Evolutionary conservation across 2,797 vertebrate genomes (phyloP).

Genomic region (Takifugu rubripes): DNA sequence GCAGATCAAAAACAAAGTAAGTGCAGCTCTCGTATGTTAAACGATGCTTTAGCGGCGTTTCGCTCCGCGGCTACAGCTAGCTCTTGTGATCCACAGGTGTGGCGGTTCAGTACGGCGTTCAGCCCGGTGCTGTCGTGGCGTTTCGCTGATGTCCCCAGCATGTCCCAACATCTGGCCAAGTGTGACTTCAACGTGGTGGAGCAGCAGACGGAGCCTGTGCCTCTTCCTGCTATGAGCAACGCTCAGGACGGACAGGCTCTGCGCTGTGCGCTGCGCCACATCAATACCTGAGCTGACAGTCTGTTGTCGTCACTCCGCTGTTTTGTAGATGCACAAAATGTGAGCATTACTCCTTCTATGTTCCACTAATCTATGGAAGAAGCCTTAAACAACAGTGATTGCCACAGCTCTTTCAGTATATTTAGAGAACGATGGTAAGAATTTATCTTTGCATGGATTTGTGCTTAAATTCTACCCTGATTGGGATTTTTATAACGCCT

Average conservation of each 20-base stretch:
- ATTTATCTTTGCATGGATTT: slow-evolving; percentile 61
- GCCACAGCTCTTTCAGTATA: slow-evolving; percentile 32
- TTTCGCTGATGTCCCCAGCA: slow-evolving; percentile 91
- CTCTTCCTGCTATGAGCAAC: slow-evolving; percentile 94
- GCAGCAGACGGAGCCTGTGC: slow-evolving; percentile 87
- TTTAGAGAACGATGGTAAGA: slow-evolving; percentile 17
- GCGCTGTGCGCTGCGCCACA: slow-evolving; percentile 80
- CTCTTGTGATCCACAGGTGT: slow-evolving; percentile 76
- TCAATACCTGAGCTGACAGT: slow-evolving; percentile 53
- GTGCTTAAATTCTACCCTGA: slow-evolving; percentile 57
- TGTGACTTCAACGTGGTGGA: slow-evolving; percentile 90
- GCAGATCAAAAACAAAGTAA: slow-evolving; percentile 92
- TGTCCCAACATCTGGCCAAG: slow-evolving; percentile 94
- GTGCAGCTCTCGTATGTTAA: slow-evolving; percentile 16
- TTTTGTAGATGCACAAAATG: slow-evolving; percentile 60
- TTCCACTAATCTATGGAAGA: slow-evolving; percentile 47
- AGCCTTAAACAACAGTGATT: slow-evolving; percentile 84
- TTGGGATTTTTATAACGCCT: slow-evolving; percentile 27
- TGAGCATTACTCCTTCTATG: slow-evolving; percentile 65
- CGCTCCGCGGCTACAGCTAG: background rate
- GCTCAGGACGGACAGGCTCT: slow-evolving; percentile 87
- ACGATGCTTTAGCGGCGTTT: background rate
- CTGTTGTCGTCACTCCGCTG: slow-evolving; percentile 75
- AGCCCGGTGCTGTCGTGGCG: slow-evolving; percentile 91
- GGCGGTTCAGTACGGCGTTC: slow-evolving; percentile 97